Evolutionary conservation across 2,888 invertebrate species (phyloP).

Genomic region (Teleiodes luculella): DNA sequence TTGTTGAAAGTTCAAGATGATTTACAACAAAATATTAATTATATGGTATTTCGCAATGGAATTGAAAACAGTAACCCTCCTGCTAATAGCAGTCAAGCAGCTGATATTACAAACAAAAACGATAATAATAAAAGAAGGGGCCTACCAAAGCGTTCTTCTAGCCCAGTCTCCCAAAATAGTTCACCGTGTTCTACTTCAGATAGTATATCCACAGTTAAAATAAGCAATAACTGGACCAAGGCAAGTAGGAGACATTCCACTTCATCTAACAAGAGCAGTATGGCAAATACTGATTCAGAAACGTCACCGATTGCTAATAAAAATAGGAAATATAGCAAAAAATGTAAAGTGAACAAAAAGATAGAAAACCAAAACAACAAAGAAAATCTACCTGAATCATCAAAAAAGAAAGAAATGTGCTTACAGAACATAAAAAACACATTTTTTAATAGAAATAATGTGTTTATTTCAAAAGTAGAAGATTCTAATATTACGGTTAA

Average conservation of each 20-base stretch:
- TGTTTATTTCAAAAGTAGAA: constrained; percentile 43
- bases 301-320: constrained; percentile 26
- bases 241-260: constrained; percentile 37
- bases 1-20: constrained; percentile 40
- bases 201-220: constrained; percentile 57
- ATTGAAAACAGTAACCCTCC: constrained; percentile 15
- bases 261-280: constrained; percentile 38
- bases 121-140: constrained; percentile 26
- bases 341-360: constrained; percentile 36
- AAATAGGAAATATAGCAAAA: constrained; percentile 42
- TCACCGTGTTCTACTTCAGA: constrained; percentile 60
- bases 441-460: constrained; percentile 36
- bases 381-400: constrained; percentile 54
- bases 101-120: constrained; percentile 26
- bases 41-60: constrained; percentile 48
- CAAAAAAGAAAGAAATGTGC: constrained; percentile 28
- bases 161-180: constrained; percentile 49
- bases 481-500: constrained; percentile 33
- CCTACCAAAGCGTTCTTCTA: constrained; percentile 30
- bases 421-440: constrained; percentile 31
- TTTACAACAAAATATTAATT: constrained; percentile 35
- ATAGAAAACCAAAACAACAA: constrained; percentile 40
- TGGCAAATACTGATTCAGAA: constrained; percentile 43
- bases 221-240: constrained; percentile 34
- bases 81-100: constrained; percentile 23